Base-by-base conservation (phyloP, 2,113 vertebrate genomes). In the Ovis canadensis region DNA sequence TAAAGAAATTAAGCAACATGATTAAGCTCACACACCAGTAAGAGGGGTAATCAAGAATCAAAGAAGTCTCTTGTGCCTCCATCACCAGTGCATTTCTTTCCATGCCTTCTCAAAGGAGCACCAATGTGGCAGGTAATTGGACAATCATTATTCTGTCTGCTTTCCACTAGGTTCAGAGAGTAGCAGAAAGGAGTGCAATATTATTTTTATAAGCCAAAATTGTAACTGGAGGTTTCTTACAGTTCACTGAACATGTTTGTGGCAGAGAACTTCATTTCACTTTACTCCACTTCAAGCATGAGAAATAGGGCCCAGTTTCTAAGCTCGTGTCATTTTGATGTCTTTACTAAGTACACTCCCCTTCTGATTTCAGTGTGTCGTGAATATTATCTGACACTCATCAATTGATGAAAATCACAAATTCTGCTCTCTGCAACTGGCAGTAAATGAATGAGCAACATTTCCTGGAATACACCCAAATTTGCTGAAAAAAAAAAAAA, bases 1-100 rank as follows among this genome's bases (percentile, higher is more conserved):
- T 40, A 87, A 77, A 94, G 36, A 97, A 93, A 96, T 97, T 60
- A 83, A 96, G 52, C 48, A 91, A 71, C 29, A 91, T 52, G 57
- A 62, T n/a, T 80, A 64, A 59, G 8, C 43, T 93, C 64, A 62
- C 50, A 67, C 67, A 95, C 83, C 21, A 40, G 83, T 40, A 14
- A 86, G 15, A 90, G 43, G 14, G 11, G 7, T 33, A 57, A 90
- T n/a, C 87, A 81, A 80, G n/a, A 54, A 33, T 74, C 52, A 33
- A 23, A 33, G 45, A 93, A 71, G 40, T 3, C n/a, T 85, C 78
- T 40, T 83, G 54, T 52, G 27, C 15, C 15, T 88, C 43, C 31
- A 19, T n/a, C 33, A 4, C 2, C 5, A 11, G 17, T 5, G 2
- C 54, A 7, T 31, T 60, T n/a, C 31, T n/a, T 67, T 7, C 54